A percentile compares a stretch with the other conserved stretches of the same genome.
These are phyloP conservation scores for Helicoverpa assulta DNA, from an alignment of 2,888 invertebrate genomes.

Conservation along the genomic window DNA sequence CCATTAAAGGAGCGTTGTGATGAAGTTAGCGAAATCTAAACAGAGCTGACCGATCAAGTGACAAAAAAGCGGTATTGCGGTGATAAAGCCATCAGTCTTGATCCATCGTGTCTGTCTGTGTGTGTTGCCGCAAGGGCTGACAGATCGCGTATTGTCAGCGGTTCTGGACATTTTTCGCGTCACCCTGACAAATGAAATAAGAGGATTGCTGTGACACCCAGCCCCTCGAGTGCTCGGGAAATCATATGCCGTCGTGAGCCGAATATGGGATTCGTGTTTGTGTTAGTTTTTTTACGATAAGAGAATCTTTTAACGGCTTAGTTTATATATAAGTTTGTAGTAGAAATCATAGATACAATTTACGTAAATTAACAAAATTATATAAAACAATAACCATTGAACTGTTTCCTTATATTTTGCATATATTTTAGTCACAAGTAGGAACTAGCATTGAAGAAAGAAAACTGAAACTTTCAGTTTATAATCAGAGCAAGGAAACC, in stretches of 20 bases:
- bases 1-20: slow-evolving; percentile 53
- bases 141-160: slow-evolving; percentile 83
- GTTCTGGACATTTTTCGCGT: slow-evolving; percentile 72
- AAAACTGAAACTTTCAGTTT: slow-evolving; percentile 55
- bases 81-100: slow-evolving; percentile 74
- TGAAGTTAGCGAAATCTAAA: slow-evolving; percentile 63
- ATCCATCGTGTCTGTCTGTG: slow-evolving; percentile 65
- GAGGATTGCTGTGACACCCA: slow-evolving; percentile 81
- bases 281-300: slow-evolving; percentile 37
- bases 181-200: slow-evolving; percentile 87
- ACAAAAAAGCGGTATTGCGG: slow-evolving; percentile 63
- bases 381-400: too few species aligned
- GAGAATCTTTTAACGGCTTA: slow-evolving; percentile 30
- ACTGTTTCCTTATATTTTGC: too few species aligned
- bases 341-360: too few species aligned
- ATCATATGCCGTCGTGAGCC: slow-evolving; percentile 72
- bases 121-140: slow-evolving; percentile 68
- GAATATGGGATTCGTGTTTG: slow-evolving; percentile 62
- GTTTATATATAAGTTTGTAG: slow-evolving; percentile 1
- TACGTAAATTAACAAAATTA: too few species aligned
- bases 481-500: slow-evolving; percentile 70
- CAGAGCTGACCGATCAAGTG: slow-evolving; percentile 59
- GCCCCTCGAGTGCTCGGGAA: slow-evolving; percentile 69
- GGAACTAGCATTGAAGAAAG: slow-evolving; percentile 43
- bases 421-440: slow-evolving; percentile 23